Percentiles rank a stretch among this genome's conserved stretches.
phyloP scores from a whole-genome alignment of 2,888 invertebrate genomes.

The Globia sparganii region DNA sequence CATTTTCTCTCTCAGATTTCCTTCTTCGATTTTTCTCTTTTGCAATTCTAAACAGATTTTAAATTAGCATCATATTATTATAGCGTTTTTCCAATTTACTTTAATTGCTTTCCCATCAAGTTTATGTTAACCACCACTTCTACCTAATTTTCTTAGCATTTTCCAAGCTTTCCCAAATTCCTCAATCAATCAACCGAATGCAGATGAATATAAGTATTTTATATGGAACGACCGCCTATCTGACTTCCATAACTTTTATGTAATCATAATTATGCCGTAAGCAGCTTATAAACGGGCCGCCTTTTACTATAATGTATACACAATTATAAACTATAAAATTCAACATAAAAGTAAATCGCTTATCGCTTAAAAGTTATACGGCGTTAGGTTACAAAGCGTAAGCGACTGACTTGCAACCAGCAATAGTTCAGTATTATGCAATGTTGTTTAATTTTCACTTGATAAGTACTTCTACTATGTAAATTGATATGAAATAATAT shows the following conservation, averaged over 20 bases:
- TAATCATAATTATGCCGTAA: neutral
- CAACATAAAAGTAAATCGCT: slow-evolving; percentile 7
- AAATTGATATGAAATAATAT: slow-evolving; percentile 17
- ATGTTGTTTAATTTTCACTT: slow-evolving; percentile 18
- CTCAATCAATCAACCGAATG: neutral
- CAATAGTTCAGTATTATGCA: slow-evolving; percentile 8
- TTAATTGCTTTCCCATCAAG: neutral
- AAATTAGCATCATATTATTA: neutral
- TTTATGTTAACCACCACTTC: neutral
- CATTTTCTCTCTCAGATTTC: neutral
- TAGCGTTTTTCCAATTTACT: too few species aligned
- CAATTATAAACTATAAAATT: too few species aligned
- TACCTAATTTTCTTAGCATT: neutral
- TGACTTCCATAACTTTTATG: neutral
- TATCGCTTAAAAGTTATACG: neutral
- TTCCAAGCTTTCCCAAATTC: neutral
- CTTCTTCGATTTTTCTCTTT: neutral
- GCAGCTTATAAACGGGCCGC: too few species aligned
- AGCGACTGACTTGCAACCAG: neutral
- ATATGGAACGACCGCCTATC: neutral
- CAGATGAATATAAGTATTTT: neutral
- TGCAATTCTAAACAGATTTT: neutral
- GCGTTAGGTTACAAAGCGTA: slow-evolving; percentile 11
- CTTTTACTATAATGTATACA: too few species aligned
- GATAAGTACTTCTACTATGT: slow-evolving; percentile 11